Evolutionary conservation across 1,140 invertebrate species (phyloP).

Genomic region (Lethocerus indicus): DNA sequence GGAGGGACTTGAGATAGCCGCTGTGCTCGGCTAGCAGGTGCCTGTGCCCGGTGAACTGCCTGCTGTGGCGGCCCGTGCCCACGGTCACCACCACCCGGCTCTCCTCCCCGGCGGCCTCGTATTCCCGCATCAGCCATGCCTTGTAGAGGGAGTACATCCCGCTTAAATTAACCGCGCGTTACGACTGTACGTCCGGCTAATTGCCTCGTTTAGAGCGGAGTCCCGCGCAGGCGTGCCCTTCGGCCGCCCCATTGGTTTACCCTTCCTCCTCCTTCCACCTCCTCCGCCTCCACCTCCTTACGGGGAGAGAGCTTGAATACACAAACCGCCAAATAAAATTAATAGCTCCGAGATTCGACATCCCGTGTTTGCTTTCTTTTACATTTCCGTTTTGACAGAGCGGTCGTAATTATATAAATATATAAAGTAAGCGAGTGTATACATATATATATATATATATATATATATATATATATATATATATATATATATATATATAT

Average conservation of each 20-base stretch:
- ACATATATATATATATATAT: too few species aligned
- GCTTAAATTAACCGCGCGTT: neutral
- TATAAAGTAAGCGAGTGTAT: too few species aligned
- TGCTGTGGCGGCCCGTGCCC: slow-evolving; percentile 27
- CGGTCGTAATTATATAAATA: too few species aligned
- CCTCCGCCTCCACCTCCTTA: slow-evolving; percentile 8
- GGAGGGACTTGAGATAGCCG: slow-evolving; percentile 42
- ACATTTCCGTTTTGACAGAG: neutral
- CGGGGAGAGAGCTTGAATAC: slow-evolving; percentile 9
- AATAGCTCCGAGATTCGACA: slow-evolving; percentile 11
- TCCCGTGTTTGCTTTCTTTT: slow-evolving; percentile 20
- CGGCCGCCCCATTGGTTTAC: slow-evolving; percentile 7
- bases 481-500: too few species aligned
- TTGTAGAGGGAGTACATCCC: slow-evolving; percentile 44
- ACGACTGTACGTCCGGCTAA: neutral
- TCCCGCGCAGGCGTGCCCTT: slow-evolving; percentile 4
- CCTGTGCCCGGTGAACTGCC: slow-evolving; percentile 48
- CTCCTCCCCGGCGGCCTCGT: slow-evolving; percentile 24
- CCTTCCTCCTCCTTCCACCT: slow-evolving; percentile 13
- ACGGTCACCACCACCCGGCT: slow-evolving; percentile 43
- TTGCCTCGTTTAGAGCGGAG: slow-evolving; percentile 3
- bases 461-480: too few species aligned
- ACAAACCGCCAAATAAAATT: slow-evolving; percentile 14
- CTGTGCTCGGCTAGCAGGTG: slow-evolving; percentile 47
- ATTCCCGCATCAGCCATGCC: slow-evolving; percentile 40